Evolutionary conservation across 2,113 vertebrate genomes (phyloP).

Genomic region (Stictonetta naevosa): DNA sequence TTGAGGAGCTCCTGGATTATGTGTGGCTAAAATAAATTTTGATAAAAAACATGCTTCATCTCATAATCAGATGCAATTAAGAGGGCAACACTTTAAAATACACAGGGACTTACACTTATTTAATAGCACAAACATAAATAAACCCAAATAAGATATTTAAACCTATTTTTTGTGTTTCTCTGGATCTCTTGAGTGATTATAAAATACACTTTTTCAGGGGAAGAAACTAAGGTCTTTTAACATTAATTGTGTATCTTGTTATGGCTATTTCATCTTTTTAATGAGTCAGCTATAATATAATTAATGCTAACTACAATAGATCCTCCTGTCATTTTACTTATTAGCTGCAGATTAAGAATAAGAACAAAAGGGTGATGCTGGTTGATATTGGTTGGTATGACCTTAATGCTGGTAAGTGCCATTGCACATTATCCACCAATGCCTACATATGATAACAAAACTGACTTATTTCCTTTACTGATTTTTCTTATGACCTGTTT

Average conservation of each 20-base stretch:
- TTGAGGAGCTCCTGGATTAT: not conserved
- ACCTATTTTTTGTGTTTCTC: not conserved
- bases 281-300: fast-evolving
- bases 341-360: not conserved
- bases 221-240: not conserved
- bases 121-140: not conserved
- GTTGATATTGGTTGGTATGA: not conserved
- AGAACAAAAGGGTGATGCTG: not conserved
- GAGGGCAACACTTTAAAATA: not conserved
- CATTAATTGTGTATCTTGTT: not conserved
- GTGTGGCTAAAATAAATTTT: not conserved
- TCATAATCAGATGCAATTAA: slow-evolving; percentile 27
- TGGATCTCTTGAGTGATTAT: not conserved
- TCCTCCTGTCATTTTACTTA: not conserved
- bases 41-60: slow-evolving; percentile 3
- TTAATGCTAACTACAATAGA: not conserved
- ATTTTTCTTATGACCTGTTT: not conserved
- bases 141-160: not conserved
- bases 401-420: not conserved
- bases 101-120: not conserved
- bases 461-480: not conserved
- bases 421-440: not conserved
- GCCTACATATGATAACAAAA: not conserved
- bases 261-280: not conserved
- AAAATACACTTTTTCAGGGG: not conserved